Evolutionary conservation across 2,888 invertebrate genomes (phyloP).

Genomic region (Nysson spinosus): DNA sequence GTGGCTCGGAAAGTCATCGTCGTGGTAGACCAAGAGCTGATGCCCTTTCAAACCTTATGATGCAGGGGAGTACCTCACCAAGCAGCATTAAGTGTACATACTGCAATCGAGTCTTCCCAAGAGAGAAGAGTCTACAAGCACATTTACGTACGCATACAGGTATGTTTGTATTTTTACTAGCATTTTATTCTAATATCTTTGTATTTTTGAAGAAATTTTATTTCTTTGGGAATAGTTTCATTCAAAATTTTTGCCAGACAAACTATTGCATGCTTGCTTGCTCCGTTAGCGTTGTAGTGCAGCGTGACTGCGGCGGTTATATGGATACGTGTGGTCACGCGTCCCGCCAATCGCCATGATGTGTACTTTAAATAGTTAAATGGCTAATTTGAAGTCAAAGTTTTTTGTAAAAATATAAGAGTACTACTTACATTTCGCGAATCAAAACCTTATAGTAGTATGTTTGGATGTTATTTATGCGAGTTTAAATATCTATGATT

Average conservation of each 20-base stretch:
- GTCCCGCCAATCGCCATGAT: conserved; percentile 75
- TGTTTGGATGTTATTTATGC: too few species aligned
- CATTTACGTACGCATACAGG: conserved; percentile 83
- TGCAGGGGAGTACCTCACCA: conserved; percentile 84
- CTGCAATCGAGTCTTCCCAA: conserved; percentile 86
- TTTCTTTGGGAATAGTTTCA: background rate
- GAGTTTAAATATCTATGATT: too few species aligned
- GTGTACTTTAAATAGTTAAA: conserved; percentile 70
- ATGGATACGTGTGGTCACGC: conserved; percentile 46
- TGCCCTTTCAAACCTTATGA: conserved; percentile 83
- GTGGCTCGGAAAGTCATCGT: conserved; percentile 75
- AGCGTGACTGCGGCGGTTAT: conserved; percentile 43
- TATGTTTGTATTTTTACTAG: too few species aligned
- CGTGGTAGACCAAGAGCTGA: conserved; percentile 86
- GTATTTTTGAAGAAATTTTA: background rate
- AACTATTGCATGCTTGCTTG: background rate
- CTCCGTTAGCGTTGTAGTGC: background rate
- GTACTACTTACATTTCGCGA: too few species aligned
- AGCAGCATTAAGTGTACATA: conserved; percentile 85
- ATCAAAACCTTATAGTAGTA: too few species aligned
- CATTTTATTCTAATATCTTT: background rate
- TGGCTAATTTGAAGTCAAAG: conserved; percentile 30
- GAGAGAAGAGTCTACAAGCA: conserved; percentile 87
- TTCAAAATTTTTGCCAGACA: conserved; percentile 26
- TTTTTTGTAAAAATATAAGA: too few species aligned